Base-by-base conservation (phyloP, 2,888 invertebrate species). In the Metalampra italica region DNA sequence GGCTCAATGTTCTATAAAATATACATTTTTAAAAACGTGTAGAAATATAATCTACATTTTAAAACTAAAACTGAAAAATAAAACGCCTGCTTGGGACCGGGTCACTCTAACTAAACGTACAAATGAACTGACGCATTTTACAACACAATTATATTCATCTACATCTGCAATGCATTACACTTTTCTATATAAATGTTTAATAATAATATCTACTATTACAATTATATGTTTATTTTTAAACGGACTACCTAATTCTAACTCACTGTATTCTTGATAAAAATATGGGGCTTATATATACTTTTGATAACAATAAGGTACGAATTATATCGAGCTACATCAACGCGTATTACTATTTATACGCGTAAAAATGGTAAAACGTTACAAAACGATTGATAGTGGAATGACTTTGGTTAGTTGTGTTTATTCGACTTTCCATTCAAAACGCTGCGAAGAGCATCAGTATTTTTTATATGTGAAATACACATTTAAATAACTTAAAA, bases 41-140 rank as follows among this genome's bases (percentile, higher is more conserved):
- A 78, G 78, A 78, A 60, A 46, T 53, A 41, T 43, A 43, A 66
- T 79, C 81, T 78, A 83, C 80, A 53, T 56, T 68, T n/a, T 64
- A 76, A 77, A 82, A 73, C 62, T 64, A 65, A 73, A 62, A 67
- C 58, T 54, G 61, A 59, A 66, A 68, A 75, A 66, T 63, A 68
- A 77, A 83, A 65, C 60, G 74, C 82, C 82, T 82, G 83, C 80
- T 66, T 66, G 77, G 75, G 78, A 82, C 81, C 84, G 81, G 84
- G 83, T 75, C 68, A 67, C 15, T 22, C 22, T 22, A 32, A 45
- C 64, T 64, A 72, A 77, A 81, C 68, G 64, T 71, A 75, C 71
- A 77, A 74, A 65, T 69, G 69, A 78, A 71, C 74, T 66, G 68
- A 68, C 59, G 54, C 59, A 64, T 42, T 43, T 39, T 46, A 40